Evolutionary conservation across 2,888 invertebrate genomes (phyloP), one percentile per base, ranked within the genome.

Genomic region (Phalangium opilio): DNA sequence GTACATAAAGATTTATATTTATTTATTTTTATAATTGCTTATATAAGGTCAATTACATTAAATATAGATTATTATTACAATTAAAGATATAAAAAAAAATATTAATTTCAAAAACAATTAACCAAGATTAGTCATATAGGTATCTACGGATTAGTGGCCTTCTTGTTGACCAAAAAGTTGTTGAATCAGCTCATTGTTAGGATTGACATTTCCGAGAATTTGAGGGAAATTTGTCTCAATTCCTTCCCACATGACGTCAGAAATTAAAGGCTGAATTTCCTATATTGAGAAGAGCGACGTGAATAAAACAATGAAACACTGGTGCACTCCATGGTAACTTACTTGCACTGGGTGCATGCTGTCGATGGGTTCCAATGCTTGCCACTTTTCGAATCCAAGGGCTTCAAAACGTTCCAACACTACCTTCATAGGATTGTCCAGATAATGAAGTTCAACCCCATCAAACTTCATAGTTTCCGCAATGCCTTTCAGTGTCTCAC

Each of bases 161-260:
- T 68, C 69, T 58, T 70, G 70, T 47, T 68, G 60, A 3, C 67
- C 67, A 59, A 70, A 70, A 2, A 68, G 44, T 14, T 60, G 46
- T 41, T 57, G 46, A 42, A 70, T 70, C 18, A 58, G 53, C 3
- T 58, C 50, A 53, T 70, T 70, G 54, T 65, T 56, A 10, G 64
- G 64, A 55, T 70, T 70, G 8, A 62, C 57, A 3, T 62, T 59
- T 19, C 69, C 69, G 11, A 70, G 47, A 32, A 63, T 60, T 41
- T 65, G 60, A 7, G 69, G 66, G 45, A 60, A 59, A 12, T 64
- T 55, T 7, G 56, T 55, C 48, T 58, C 54, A 12, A 64, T 43
- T 32, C 57, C 56, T 10, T 55, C 49, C 64, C 64, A 64, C 17
- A 63, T 45, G 3, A 52, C 55, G 42, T 60, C 52, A 21, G 62